These are phyloP conservation scores for Eristalinus aeneus DNA, from an alignment of 2,888 invertebrate species.

Conservation along the genomic window DNA sequence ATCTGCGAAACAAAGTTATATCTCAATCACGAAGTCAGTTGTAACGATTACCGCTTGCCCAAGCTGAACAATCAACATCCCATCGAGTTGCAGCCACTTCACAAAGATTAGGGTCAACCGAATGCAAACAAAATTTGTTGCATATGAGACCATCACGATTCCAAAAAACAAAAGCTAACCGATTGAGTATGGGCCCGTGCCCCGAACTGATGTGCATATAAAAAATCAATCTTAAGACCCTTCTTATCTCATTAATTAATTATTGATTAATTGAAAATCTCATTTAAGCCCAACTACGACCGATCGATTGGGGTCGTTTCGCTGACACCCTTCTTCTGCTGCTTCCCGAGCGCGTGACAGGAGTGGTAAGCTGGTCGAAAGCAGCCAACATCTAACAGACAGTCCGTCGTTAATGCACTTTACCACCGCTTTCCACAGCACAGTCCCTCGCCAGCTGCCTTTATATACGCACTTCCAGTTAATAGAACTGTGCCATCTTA, in stretches of 20 bases:
- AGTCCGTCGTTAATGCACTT: slow-evolving; percentile 57
- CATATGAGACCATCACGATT: slow-evolving; percentile 9
- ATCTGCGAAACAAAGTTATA: too few relatives aligned
- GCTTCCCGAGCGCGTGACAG: not conserved
- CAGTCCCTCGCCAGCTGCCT: too few relatives aligned
- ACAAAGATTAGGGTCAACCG: not conserved
- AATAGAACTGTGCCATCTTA: too few relatives aligned
- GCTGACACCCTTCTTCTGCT: slow-evolving; percentile 45
- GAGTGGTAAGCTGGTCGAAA: not conserved
- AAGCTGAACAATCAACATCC: not conserved
- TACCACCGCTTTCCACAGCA: slow-evolving; percentile 39
- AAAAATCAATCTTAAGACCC: slow-evolving; percentile 41
- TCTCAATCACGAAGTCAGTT: not conserved
- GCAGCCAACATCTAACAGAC: not conserved
- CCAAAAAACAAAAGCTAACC: slow-evolving; percentile 20
- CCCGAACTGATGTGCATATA: slow-evolving; percentile 8
- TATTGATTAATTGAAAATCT: slow-evolving; percentile 63
- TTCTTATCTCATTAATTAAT: slow-evolving; percentile 63
- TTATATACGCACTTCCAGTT: too few relatives aligned
- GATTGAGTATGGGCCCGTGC: slow-evolving; percentile 1
- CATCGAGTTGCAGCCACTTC: not conserved
- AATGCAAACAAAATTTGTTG: slow-evolving; percentile 1
- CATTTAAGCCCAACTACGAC: slow-evolving; percentile 45
- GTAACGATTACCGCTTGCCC: not conserved
- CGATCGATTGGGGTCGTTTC: slow-evolving; percentile 55